Conservation (phyloP, 2,797 vertebrate genomes). For the Pseudomugil tenellus region DNA sequence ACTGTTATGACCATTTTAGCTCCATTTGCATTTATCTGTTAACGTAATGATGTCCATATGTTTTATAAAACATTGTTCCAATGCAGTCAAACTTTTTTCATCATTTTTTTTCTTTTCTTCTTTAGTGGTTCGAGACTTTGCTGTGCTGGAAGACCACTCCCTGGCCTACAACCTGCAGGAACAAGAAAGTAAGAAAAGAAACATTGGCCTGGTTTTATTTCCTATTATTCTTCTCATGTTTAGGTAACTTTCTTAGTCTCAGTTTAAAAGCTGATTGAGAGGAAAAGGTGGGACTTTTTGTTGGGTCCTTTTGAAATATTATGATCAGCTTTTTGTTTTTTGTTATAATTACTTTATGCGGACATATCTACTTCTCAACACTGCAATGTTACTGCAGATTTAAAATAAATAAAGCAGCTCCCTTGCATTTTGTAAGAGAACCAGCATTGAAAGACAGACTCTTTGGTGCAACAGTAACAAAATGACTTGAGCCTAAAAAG, state of each 20-base stretch:
- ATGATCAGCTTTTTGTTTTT: background rate
- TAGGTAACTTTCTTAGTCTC: background rate
- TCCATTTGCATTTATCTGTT: background rate
- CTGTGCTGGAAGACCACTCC: slow-evolving; percentile 94
- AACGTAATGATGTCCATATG: background rate
- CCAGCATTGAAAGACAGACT: too few relatives aligned
- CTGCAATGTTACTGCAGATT: too few relatives aligned
- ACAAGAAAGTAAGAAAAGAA: slow-evolving; percentile 92
- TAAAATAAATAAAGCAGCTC: too few relatives aligned
- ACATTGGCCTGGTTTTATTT: background rate
- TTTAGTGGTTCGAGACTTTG: slow-evolving; percentile 93
- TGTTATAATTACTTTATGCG: background rate
- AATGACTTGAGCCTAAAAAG: background rate
- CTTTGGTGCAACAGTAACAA: slow-evolving; percentile 1
- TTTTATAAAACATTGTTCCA: background rate
- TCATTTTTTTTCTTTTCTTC: slow-evolving; percentile 7
- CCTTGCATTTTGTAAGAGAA: too few relatives aligned
- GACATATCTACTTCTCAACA: background rate
- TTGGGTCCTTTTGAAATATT: background rate
- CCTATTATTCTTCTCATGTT: background rate
- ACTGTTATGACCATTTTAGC: too few relatives aligned
- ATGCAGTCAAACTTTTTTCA: background rate
- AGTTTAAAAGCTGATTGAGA: background rate
- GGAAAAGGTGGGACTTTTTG: background rate
- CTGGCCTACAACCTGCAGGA: slow-evolving; percentile 97